Base-by-base conservation (phyloP, 2,797 vertebrate genomes). In the Diplodus puntazzo region DNA sequence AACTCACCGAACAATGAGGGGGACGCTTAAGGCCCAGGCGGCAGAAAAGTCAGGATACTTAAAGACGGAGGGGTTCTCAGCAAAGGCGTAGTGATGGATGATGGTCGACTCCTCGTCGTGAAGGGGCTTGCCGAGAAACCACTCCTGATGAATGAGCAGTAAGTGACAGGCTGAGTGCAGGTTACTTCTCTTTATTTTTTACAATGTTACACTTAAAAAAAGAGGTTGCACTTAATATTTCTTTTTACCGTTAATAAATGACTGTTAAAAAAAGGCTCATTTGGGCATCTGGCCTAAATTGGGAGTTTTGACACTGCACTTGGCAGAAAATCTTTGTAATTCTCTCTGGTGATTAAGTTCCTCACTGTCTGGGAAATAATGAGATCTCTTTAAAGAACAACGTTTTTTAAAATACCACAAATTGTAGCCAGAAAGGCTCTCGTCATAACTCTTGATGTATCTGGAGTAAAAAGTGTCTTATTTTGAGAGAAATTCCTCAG, bases 41-140 rank as follows among this genome's bases (percentile, higher is more conserved):
- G 98, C 98, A 83, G 97, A 93, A 85, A 99, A 99, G 93, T 99
- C 98, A 25, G 98, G 98, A 93, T 98, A 99, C 87, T 97, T 96
- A 88, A 99, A 99, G 89, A 93, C 53, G 3, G 95, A 93, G 60
- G 98, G 98, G 87, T 98, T 97, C 94, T 99, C 98, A 64, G 98
- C 97, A 90, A 99, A 99, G 92, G 97, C 98, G 27, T 99, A 99
- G 95, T 99, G 98, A 94, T 99, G 98, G 91, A 99, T 99, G 91
- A 99, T 98, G 85, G 98, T 99, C 23, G 98, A 97, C 88, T 99
- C 97, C 82, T 97, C 96, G 60, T 99, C 98, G 25, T 96, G 89
- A 12, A 99, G 94, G 0, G 97, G 93, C 94, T 97, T 99, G 73
- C 98, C 98, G 67, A 99, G 96, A 94, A 99, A 99, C 96, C 97